Conservation (phyloP, 2,113 vertebrate species). For the Myodes glareolus region DNA sequence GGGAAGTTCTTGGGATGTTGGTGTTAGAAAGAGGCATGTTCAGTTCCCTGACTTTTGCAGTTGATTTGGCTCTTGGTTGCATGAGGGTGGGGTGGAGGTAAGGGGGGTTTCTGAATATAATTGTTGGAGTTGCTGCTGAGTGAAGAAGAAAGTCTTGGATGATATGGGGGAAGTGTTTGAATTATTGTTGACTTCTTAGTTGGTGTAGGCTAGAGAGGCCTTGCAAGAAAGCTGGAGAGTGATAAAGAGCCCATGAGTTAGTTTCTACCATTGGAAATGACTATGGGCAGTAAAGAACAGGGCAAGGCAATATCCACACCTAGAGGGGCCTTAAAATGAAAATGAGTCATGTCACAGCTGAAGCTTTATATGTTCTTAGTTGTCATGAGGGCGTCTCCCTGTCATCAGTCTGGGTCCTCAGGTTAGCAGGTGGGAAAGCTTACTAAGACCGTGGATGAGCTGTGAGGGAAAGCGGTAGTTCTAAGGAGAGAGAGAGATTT, state of each 20-base stretch:
- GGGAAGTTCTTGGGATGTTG: not conserved
- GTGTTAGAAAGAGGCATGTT: not conserved
- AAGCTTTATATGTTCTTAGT: not conserved
- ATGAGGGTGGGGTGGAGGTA: not conserved
- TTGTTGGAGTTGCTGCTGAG: not conserved
- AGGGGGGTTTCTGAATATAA: not conserved
- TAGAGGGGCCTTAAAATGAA: not conserved
- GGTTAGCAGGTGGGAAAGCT: not conserved
- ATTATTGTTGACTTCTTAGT: not conserved
- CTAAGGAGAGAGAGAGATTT: not conserved
- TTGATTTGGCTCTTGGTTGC: not conserved
- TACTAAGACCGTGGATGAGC: not conserved
- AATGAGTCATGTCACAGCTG: not conserved
- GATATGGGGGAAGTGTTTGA: not conserved
- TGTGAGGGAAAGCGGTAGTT: not conserved
- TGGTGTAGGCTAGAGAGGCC: not conserved
- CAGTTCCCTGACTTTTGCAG: not conserved
- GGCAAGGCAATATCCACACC: not conserved
- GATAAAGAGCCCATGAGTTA: not conserved
- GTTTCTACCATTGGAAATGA: not conserved
- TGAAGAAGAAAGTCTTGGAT: not conserved
- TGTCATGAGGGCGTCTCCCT: not conserved
- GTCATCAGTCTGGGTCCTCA: not conserved
- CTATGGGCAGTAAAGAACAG: not conserved
- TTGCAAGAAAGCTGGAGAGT: not conserved